phyloP scores from a whole-genome alignment of 2,888 invertebrate genomes.

The Drosophila multiciliata region DNA sequence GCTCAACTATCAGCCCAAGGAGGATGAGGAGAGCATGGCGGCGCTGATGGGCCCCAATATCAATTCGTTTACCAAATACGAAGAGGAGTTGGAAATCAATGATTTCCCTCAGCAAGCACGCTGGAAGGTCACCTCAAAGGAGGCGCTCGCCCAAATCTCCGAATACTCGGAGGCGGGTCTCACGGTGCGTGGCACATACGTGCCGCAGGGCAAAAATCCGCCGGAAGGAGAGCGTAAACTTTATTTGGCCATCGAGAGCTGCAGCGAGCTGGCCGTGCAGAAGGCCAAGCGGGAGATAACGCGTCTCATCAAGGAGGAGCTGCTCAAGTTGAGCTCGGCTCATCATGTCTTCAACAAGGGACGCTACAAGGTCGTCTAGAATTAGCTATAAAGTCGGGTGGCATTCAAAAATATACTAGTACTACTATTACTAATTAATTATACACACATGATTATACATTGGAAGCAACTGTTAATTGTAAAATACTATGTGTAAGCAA shows the following conservation, averaged over 20 bases:
- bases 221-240: conserved; percentile 98
- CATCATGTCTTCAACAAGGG: conserved; percentile 96
- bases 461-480: no score
- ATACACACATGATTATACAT: not conserved
- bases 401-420: not conserved
- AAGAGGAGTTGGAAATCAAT: conserved; percentile 99
- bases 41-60: conserved; percentile 86
- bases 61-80: conserved; percentile 94
- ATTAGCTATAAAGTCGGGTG: not conserved
- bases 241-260: conserved; percentile 99
- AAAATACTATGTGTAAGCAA: no score
- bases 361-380: conserved; percentile 95
- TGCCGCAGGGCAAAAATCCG: conserved; percentile 93
- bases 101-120: conserved; percentile 99
- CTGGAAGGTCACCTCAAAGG: conserved; percentile 99
- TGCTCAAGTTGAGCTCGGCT: conserved; percentile 94
- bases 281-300: conserved; percentile 99
- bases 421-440: not conserved
- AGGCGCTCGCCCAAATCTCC: conserved; percentile 98
- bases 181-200: conserved; percentile 98
- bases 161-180: conserved; percentile 99
- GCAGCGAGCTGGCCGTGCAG: conserved; percentile 97
- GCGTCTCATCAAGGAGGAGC: conserved; percentile 98
- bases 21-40: conserved; percentile 89
- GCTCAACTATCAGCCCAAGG: conserved; percentile 97